Base-by-base conservation (phyloP, 2,797 vertebrate genomes). In the Sebastes elongatus region DNA sequence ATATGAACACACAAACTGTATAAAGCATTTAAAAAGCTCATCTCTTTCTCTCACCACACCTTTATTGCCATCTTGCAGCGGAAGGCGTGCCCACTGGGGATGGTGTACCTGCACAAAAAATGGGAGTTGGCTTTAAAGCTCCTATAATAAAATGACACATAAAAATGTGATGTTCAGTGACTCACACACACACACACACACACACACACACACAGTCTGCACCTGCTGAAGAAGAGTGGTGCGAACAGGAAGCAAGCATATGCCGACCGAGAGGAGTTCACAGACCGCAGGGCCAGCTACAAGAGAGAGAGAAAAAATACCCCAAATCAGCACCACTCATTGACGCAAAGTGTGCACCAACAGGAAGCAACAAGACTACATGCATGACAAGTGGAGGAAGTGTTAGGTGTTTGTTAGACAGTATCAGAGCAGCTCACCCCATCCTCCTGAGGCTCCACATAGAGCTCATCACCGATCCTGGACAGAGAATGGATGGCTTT, bases 11-110 rank as follows among this genome's bases (percentile, higher is more conserved):
- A 22, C 25, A n/a, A 63, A 38, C n/a, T 55, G 46, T 27, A 28
- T 4, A 25, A 60, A 57, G 10, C 3, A 61, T 10, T 2, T 16
- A 5, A 55, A 69, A 16, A 49, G 23, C 10, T 64, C 13, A 71
- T 76, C 14, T 33, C 4, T 49, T 61, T 63, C 22, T 63, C 27
- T 73, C 32, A 65, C 7, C 72, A 74, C 76, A 99, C 98, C 97
- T 98, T 99, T 94, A 99, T 97, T 80, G 95, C 94, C 77, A 99
- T 96, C 92, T 98, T 99, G 91, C 98, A 99, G 84, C 96, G 97
- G 78, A 96, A 96, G 7, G 38, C 33, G 64, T 92, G 11, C 18
- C 80, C 90, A 16, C 30, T 59, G n/a, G 23, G 80, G 28, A 86
- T 91, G 52, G 96, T 94, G 80, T 97, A 99, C 35, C 93, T 96